These are phyloP conservation scores for Homarus gammarus DNA, from an alignment of 2,888 invertebrate genomes.

Conservation along the genomic window DNA sequence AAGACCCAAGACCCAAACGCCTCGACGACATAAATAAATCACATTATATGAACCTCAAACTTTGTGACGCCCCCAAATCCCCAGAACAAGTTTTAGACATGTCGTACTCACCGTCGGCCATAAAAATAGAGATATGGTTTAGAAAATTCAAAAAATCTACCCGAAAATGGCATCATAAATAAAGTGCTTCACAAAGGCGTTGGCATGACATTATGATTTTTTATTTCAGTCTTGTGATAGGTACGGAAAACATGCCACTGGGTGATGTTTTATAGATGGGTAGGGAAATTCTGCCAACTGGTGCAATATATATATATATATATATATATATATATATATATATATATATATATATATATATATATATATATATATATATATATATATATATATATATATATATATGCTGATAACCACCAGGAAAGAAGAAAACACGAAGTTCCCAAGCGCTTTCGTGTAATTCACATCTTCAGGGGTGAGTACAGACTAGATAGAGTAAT, in stretches of 20 bases:
- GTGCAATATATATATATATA: not conserved
- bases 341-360: slow-evolving; percentile 8
- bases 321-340: slow-evolving; percentile 5
- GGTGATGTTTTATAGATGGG: slow-evolving; percentile 35
- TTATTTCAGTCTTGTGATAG: slow-evolving; percentile 37
- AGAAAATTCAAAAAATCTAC: slow-evolving; percentile 74
- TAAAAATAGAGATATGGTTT: slow-evolving; percentile 73
- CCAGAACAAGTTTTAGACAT: slow-evolving; percentile 48
- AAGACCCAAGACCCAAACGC: not conserved
- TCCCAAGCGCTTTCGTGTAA: too few species aligned
- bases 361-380: slow-evolving; percentile 8
- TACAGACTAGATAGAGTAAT: too few species aligned
- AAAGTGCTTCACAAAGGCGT: slow-evolving; percentile 58
- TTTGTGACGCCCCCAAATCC: slow-evolving; percentile 35
- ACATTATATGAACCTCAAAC: slow-evolving; percentile 49
- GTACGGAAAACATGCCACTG: slow-evolving; percentile 49
- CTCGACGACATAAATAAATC: slow-evolving; percentile 54
- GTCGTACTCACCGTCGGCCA: slow-evolving; percentile 51
- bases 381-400: too few species aligned
- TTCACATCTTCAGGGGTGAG: too few species aligned
- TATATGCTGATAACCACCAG: too few species aligned
- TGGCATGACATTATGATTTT: slow-evolving; percentile 56
- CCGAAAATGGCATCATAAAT: slow-evolving; percentile 72
- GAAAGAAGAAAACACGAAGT: too few species aligned
- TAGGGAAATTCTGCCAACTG: not conserved